These are phyloP conservation scores for Cinara cedri DNA, from an alignment of 2,888 invertebrate genomes.

Conservation along the genomic window DNA sequence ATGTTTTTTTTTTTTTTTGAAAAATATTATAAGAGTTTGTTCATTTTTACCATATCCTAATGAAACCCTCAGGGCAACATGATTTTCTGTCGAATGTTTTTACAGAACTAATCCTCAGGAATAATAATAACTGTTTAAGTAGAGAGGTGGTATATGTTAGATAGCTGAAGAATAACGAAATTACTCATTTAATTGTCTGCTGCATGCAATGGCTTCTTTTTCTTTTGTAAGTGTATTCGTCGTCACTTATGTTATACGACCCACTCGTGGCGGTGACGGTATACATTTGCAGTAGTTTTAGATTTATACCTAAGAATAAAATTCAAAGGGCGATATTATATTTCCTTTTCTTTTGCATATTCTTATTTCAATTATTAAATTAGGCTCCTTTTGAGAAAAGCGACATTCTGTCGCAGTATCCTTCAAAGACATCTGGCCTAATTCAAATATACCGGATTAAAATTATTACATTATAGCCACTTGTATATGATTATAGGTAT, in stretches of 20 bases:
- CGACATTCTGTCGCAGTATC: neutral
- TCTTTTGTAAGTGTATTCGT: conserved; percentile 20
- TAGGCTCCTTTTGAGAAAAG: conserved; percentile 19
- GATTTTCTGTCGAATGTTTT: conserved; percentile 26
- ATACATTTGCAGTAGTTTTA: conserved; percentile 34
- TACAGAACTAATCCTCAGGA: conserved; percentile 29
- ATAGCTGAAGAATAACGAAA: conserved; percentile 28
- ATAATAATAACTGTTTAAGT: conserved; percentile 39
- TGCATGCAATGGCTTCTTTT: neutral
- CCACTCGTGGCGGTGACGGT: too few species aligned
- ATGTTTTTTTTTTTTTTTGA: too few species aligned
- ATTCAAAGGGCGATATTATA: conserved; percentile 27
- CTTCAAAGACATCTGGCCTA: conserved; percentile 39
- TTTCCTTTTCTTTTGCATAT: neutral
- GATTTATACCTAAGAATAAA: conserved; percentile 29
- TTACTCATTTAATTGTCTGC: conserved; percentile 30
- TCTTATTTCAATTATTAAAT: conserved; percentile 37
- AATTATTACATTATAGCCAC: neutral
- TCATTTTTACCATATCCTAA: neutral
- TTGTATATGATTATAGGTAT: conserved; percentile 20
- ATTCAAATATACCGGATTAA: conserved; percentile 40
- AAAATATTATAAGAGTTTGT: too few species aligned
- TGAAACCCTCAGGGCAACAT: conserved; percentile 3
- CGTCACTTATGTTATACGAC: neutral
- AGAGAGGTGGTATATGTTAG: neutral